A percentile compares a stretch with the other conserved stretches of the same genome.
phyloP scores from a whole-genome alignment of 2,797 vertebrate species.

The Eulemur albifrons region DNA sequence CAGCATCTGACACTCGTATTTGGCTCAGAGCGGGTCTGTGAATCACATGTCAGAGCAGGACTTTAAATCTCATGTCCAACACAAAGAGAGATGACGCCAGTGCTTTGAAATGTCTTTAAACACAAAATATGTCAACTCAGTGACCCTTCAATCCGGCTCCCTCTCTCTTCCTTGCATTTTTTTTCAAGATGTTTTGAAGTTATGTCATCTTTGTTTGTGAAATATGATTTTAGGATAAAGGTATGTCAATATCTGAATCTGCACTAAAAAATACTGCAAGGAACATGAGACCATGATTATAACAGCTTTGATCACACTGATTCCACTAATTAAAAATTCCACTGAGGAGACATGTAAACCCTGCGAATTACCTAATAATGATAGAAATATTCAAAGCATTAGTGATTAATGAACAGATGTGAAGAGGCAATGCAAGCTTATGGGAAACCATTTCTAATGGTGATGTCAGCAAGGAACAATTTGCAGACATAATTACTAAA shows the following conservation, averaged over 20 bases:
- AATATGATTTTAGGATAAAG: conserved; percentile 58
- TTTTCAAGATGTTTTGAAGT: conserved; percentile 66
- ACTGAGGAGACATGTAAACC: conserved; percentile 74
- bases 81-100: conserved; percentile 69
- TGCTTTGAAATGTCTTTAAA: conserved; percentile 70
- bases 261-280: conserved; percentile 44
- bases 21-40: conserved; percentile 69
- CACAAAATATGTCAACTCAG: conserved; percentile 51
- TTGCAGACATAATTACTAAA: conserved; percentile 91
- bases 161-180: conserved; percentile 40
- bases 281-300: background rate
- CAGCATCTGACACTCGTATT: conserved; percentile 64
- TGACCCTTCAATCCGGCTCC: background rate
- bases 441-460: conserved; percentile 88
- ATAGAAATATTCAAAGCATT: conserved; percentile 87
- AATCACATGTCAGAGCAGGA: conserved; percentile 71
- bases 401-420: conserved; percentile 91
- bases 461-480: conserved; percentile 94
- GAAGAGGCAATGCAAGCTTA: conserved; percentile 89
- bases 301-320: conserved; percentile 73
- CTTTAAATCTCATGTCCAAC: conserved; percentile 69
- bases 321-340: conserved; percentile 80
- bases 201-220: conserved; percentile 66
- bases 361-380: conserved; percentile 82
- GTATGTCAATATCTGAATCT: conserved; percentile 61